Conservation (phyloP, 2,797 vertebrate genomes). For the Gephyroberyx darwinii region DNA sequence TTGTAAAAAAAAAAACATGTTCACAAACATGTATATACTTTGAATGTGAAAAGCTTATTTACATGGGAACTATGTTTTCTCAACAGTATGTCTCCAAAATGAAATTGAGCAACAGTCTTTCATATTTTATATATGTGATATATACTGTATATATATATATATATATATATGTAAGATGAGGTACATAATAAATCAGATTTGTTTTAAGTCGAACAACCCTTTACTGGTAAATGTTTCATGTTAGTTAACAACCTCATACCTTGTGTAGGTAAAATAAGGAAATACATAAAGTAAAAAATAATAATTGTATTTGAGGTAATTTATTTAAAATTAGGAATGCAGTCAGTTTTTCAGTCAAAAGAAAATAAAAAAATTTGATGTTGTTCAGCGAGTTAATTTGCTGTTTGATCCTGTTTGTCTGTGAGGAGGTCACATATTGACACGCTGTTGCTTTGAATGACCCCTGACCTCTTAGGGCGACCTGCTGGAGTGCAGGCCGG, state of each 20-base stretch:
- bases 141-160: neutral
- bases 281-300: no score
- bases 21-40: neutral
- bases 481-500: slow-evolving; percentile 60
- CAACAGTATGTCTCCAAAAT: neutral
- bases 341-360: slow-evolving; percentile 13
- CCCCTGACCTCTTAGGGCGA: slow-evolving; percentile 58
- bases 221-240: no score
- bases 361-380: slow-evolving; percentile 18
- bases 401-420: slow-evolving; percentile 52
- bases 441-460: slow-evolving; percentile 51
- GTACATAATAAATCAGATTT: no score
- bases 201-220: no score
- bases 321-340: slow-evolving; percentile 12
- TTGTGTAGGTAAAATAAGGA: no score
- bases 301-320: neutral
- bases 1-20: neutral
- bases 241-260: no score
- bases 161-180: neutral
- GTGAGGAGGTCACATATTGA: slow-evolving; percentile 52
- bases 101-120: neutral
- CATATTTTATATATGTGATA: neutral
- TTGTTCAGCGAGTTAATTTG: slow-evolving; percentile 49
- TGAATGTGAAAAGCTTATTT: neutral
- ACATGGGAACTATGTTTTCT: neutral